These are phyloP conservation scores for Pollicipes pollicipes DNA, from an alignment of 1,140 invertebrate species.

Conservation along the genomic window DNA sequence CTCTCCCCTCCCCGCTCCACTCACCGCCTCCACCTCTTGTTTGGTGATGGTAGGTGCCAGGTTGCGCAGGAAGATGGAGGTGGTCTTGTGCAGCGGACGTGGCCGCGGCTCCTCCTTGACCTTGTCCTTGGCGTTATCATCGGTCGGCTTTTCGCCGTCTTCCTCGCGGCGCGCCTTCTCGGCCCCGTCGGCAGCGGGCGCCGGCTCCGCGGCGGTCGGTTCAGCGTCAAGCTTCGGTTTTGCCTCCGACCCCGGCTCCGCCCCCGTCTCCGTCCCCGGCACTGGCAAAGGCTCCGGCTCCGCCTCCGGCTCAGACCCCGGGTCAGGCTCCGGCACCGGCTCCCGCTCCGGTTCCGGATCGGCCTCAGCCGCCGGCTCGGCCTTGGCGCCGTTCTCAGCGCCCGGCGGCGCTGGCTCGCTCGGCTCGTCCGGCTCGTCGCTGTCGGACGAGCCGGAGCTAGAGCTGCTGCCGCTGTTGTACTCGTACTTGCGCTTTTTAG, in stretches of 20 bases:
- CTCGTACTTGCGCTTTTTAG: slow-evolving; percentile 24
- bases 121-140: slow-evolving; percentile 25
- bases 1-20: slow-evolving; percentile 20
- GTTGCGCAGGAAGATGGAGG: slow-evolving; percentile 90
- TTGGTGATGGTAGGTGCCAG: slow-evolving; percentile 88
- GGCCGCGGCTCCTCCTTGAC: slow-evolving; percentile 20
- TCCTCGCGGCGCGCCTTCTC: slow-evolving; percentile 17
- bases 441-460: background rate
- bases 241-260: background rate
- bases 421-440: background rate
- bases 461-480: slow-evolving; percentile 23
- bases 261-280: no score
- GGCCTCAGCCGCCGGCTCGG: background rate
- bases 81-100: slow-evolving; percentile 63
- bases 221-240: background rate
- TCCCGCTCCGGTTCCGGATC: background rate
- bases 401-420: background rate
- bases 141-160: slow-evolving; percentile 25
- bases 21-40: slow-evolving; percentile 86
- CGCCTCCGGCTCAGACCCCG: background rate
- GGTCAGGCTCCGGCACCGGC: background rate
- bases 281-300: slow-evolving; percentile 2
- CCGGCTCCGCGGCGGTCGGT: background rate
- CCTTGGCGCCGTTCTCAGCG: background rate
- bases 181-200: slow-evolving; percentile 9